Evolutionary conservation across 2,888 invertebrate species (phyloP).

Genomic region (Selenia dentaria): DNA sequence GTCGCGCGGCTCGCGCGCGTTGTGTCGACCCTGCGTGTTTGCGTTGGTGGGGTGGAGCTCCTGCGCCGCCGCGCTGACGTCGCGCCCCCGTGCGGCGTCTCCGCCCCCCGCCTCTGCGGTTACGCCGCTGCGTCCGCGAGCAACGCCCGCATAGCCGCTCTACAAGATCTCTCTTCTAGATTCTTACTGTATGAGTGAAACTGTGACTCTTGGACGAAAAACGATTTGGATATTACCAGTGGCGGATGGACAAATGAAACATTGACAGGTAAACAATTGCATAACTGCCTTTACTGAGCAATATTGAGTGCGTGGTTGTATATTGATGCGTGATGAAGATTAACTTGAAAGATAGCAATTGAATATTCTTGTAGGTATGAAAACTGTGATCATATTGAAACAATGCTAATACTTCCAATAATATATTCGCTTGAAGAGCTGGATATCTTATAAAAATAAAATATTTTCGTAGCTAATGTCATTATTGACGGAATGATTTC

Average conservation of each 20-base stretch:
- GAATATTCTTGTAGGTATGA: no score
- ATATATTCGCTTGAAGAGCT: no score
- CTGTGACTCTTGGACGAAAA: neutral
- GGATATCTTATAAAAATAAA: no score
- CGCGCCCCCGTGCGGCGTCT: slow-evolving; percentile 47
- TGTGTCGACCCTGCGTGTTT: slow-evolving; percentile 95
- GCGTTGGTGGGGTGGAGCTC: slow-evolving; percentile 88
- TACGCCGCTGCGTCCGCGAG: neutral
- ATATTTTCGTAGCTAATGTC: no score
- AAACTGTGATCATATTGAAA: no score
- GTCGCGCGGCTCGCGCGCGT: slow-evolving; percentile 93
- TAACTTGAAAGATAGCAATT: no score
- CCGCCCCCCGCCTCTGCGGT: slow-evolving; percentile 26
- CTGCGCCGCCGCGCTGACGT: slow-evolving; percentile 56
- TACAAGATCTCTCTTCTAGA: slow-evolving; percentile 4
- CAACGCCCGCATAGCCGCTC: slow-evolving; percentile 3
- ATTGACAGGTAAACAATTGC: neutral
- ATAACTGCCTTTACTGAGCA: no score
- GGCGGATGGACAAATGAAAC: neutral
- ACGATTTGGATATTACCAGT: neutral
- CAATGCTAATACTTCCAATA: no score
- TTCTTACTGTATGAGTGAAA: neutral
- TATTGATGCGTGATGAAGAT: no score
- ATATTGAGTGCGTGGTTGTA: no score
- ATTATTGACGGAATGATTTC: no score